A percentile compares a stretch with the other conserved stretches of the same genome.
These are phyloP conservation scores for Julus scanicus DNA, from an alignment of 2,888 invertebrate genomes.

Conservation along the genomic window DNA sequence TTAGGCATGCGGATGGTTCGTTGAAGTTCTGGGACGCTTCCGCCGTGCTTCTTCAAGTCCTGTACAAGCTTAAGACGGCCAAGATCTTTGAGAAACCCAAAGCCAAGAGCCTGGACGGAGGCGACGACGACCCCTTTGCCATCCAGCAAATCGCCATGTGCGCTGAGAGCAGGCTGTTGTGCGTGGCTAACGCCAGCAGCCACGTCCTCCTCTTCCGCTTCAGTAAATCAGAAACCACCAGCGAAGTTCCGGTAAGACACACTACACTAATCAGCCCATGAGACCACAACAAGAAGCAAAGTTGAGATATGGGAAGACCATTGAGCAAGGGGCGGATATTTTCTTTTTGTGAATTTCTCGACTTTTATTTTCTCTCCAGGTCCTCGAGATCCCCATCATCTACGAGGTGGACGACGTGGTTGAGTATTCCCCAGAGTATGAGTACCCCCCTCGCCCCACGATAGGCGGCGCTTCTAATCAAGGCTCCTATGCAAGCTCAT, in stretches of 20 bases:
- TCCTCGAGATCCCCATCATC: constrained; percentile 87
- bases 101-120: constrained; percentile 62
- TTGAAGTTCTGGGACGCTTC: constrained; percentile 99
- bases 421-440: constrained; percentile 72
- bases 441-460: constrained; percentile 72
- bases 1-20: constrained; percentile 97
- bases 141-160: constrained; percentile 91
- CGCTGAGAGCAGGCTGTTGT: constrained; percentile 89
- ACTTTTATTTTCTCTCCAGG: constrained; percentile 69
- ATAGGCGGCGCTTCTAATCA: constrained; percentile 65
- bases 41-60: constrained; percentile 92
- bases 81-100: constrained; percentile 85
- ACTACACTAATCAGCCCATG: too few species aligned
- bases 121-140: constrained; percentile 88
- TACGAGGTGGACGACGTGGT: constrained; percentile 77
- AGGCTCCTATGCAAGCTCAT: constrained; percentile 66
- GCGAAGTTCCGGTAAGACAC: constrained; percentile 78
- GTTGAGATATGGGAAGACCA: too few species aligned
- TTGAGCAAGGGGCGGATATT: too few species aligned
- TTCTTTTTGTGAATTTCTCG: too few species aligned
- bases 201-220: constrained; percentile 97
- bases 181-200: constrained; percentile 89
- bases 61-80: constrained; percentile 97
- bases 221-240: constrained; percentile 86
- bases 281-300: too few species aligned